Conservation (phyloP, 2,797 vertebrate species). For the Falco columbarius region DNA sequence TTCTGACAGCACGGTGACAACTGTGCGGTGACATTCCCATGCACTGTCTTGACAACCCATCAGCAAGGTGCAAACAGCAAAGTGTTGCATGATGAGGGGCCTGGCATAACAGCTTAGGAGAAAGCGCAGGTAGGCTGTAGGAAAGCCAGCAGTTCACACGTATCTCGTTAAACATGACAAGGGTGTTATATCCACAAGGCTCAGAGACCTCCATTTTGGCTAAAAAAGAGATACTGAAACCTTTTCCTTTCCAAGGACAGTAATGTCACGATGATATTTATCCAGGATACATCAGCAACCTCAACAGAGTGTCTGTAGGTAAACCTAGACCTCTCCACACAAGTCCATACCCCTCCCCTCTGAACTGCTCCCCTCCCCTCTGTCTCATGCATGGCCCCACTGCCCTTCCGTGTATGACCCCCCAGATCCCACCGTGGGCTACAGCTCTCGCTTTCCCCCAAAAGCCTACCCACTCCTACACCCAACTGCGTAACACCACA, state of each 20-base stretch:
- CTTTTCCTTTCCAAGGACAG: not conserved
- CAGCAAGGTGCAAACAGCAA: conserved; percentile 45
- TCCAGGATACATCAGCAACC: not conserved
- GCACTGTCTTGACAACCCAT: conserved; percentile 30
- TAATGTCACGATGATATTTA: not conserved
- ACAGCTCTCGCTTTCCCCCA: not conserved
- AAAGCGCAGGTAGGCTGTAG: conserved; percentile 3
- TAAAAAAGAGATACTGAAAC: not conserved
- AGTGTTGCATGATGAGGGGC: not conserved
- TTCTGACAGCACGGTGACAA: not conserved
- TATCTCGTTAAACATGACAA: conserved; percentile 5
- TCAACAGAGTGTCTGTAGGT: not conserved
- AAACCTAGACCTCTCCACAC: not conserved
- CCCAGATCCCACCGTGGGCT: not conserved
- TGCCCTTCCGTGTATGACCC: not conserved
- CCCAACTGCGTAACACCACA: not conserved
- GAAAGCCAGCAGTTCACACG: conserved; percentile 1
- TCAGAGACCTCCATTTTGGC: not conserved
- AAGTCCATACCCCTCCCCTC: not conserved
- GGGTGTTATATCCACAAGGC: not conserved
- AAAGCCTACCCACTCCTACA: not conserved
- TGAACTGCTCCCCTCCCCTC: not conserved
- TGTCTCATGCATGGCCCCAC: not conserved
- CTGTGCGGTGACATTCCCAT: accelerated
- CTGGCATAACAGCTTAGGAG: not conserved